Evolutionary conservation across 2,113 vertebrate genomes (phyloP), one percentile per base, ranked within the genome.

Genomic region (Ornithorhynchus anatinus): DNA sequence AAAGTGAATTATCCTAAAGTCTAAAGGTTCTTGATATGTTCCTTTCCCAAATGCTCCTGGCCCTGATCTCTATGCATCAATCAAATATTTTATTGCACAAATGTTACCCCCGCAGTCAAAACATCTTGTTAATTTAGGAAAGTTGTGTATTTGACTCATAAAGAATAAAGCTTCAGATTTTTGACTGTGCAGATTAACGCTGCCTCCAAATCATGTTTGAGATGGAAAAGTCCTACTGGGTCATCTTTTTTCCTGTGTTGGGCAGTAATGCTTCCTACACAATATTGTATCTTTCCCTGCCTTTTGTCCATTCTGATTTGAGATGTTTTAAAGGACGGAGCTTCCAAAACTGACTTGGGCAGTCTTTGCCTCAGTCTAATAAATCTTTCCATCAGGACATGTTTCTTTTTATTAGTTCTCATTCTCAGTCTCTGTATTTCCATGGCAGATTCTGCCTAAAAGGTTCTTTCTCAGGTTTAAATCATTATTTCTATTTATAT

Each of bases 241-340:
- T 51, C 82, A 83, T 84, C 74, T 88, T 82, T 74, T 78, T 54
- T 50, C 70, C 56, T 87, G 86, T 89, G 70, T 69, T 81, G 69
- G 61, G 51, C 51, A 77, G 37, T 44, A 86, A 88, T 89, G 72
- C 61, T 88, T 84, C 29, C 67, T 38, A 60, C 2, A 73, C 50
- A 70, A 80, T 76, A 23, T 67, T 70, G 38, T 57, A 72, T 64
- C 67, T 83, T 82, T 44, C 33, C 20, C 20, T 84, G 79, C 76
- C 63, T 79, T 91, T 89, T 82, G 66, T 89, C 73, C 62, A 38
- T 73, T 89, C 80, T n/a, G 45, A 77, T 57, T 86, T 77, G 39
- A 77, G 82, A 81, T 47, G 63, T 79, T 77, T 86, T 47, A 60
- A 86, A 75, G 79, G 56, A 14, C 7, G 69, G 86, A 85, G 65